These are phyloP conservation scores for Perizoma affinitatum DNA, from an alignment of 2,888 invertebrate species.

Conservation along the genomic window DNA sequence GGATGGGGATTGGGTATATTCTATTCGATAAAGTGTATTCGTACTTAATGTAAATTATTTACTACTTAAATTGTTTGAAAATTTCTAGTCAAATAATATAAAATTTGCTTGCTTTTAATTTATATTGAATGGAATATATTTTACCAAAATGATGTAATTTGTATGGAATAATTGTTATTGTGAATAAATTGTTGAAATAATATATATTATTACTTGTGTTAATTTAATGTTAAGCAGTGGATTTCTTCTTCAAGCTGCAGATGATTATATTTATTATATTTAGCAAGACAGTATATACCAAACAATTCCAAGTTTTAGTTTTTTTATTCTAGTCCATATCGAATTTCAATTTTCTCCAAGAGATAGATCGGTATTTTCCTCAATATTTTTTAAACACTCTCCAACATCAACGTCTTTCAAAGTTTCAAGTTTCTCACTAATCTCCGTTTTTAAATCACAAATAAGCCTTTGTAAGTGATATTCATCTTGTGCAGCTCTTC, in stretches of 20 bases:
- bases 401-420: conserved; percentile 6
- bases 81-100: conserved; percentile 54
- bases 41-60: conserved; percentile 17
- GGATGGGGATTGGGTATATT: conserved; percentile 30
- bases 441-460: conserved; percentile 20
- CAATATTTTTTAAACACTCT: conserved; percentile 14
- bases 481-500: conserved; percentile 14
- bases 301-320: too few relatives aligned
- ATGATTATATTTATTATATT: too few relatives aligned
- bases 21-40: conserved; percentile 24
- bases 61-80: conserved; percentile 29
- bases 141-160: conserved; percentile 70
- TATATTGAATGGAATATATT: conserved; percentile 51
- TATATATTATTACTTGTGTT: conserved; percentile 37
- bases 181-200: conserved; percentile 70
- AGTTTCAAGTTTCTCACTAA: conserved; percentile 15
- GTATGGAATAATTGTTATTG: conserved; percentile 75
- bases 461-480: conserved; percentile 15
- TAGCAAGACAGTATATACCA: too few relatives aligned
- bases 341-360: neutral
- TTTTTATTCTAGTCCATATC: neutral
- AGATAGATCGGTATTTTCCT: conserved; percentile 10
- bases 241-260: too few relatives aligned
- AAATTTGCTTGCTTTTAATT: conserved; percentile 49
- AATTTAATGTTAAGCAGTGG: conserved; percentile 13